Base-by-base conservation (phyloP, 2,113 vertebrate species). In the Sterrhoptilus dennistouni region DNA sequence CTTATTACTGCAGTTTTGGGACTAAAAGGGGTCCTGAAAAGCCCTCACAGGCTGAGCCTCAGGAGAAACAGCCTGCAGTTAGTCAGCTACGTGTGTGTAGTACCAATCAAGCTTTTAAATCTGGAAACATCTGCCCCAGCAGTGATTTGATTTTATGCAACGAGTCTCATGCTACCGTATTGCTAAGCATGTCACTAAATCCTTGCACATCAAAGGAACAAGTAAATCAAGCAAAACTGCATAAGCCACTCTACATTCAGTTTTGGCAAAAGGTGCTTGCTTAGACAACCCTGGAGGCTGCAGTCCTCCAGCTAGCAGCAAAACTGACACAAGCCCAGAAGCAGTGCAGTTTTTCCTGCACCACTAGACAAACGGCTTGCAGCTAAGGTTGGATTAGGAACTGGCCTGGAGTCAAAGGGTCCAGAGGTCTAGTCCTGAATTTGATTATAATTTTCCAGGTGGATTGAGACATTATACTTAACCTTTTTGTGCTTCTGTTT, bases 221-320 rank as follows among this genome's bases (percentile, higher is more conserved):
- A 95, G 85, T 95, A 94, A 95, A 96, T 94, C 92, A 95, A 94
- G 95, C 90, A 94, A 96, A 96, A 96, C 87, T 93, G 90, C 71
- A 71, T 81, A 87, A 96, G 64, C 71, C 85, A 80, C 52, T 12
- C 63, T 70, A 71, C 83, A 88, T 92, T 86, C 52, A 19, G 54
- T 95, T 94, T 93, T 96, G 93, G 93, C 82, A 66, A 60, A 88
- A 94, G 92, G 76, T 92, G 38, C 71, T 89, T 89, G 42, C 68
- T 87, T 87, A 83, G 93, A 57, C 75, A 88, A 2, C 63, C 35
- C 92, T 75, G 60, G 54, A 86, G 87, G 83, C 85, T 88, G 88
- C 5, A 3, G 76, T 83, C 59, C 69, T 94, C 66, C 36, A 59
- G 50, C 87, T 83, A 12, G 71, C 35, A 93, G 60, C 72, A 89